A percentile compares a stretch with the other conserved stretches of the same genome.
Evolutionary conservation across 2,888 invertebrate species (phyloP).

Genomic region (Gryllus longicercus): DNA sequence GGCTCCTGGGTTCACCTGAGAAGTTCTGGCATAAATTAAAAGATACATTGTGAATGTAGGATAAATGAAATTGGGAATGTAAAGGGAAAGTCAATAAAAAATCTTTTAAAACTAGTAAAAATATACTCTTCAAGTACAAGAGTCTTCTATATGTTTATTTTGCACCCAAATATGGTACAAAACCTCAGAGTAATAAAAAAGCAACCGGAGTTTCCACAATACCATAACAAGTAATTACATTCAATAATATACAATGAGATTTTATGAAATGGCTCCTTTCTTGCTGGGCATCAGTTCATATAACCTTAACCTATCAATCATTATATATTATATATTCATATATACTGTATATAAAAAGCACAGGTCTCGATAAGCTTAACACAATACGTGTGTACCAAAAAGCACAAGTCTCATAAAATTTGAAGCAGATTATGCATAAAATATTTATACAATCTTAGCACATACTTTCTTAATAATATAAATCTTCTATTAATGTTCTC

Average conservation of each 20-base stretch:
- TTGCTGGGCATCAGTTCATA: conserved; percentile 26
- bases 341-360: conserved; percentile 30
- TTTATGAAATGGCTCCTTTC: conserved; percentile 4
- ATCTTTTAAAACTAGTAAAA: neutral
- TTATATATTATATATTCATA: conserved; percentile 26
- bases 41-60: too few relatives aligned
- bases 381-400: conserved; percentile 24
- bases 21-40: too few relatives aligned
- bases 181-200: conserved; percentile 33
- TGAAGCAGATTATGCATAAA: conserved; percentile 22
- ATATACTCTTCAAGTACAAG: conserved; percentile 17
- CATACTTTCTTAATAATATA: neutral
- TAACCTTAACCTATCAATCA: conserved; percentile 25
- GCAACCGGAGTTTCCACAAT: conserved; percentile 36
- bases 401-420: conserved; percentile 24
- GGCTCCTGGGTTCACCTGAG: too few relatives aligned
- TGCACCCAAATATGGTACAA: conserved; percentile 34
- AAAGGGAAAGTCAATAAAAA: neutral
- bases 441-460: neutral
- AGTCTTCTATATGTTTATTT: conserved; percentile 32
- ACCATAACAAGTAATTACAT: conserved; percentile 34
- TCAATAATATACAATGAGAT: conserved; percentile 24
- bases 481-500: conserved; percentile 18
- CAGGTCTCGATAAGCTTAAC: conserved; percentile 28
- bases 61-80: neutral